Evolutionary conservation across 1,140 invertebrate genomes (phyloP).

Genomic region (Drosophila tani): DNA sequence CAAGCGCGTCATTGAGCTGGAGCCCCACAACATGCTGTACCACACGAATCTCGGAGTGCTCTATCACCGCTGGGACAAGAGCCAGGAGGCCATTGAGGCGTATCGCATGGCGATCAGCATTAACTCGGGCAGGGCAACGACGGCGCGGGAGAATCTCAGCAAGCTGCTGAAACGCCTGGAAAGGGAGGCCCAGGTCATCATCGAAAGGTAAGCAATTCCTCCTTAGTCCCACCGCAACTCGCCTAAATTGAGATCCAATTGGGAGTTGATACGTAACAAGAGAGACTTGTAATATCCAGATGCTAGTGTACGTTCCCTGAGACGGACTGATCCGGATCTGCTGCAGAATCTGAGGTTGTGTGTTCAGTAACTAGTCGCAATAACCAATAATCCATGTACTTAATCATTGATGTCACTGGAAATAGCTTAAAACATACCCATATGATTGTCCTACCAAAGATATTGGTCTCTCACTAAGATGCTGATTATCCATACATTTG

Average conservation of each 20-base stretch:
- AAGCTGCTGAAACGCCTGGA: conserved; percentile 67
- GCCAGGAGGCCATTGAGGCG: conserved; percentile 89
- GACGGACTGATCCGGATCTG: neutral
- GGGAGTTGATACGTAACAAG: neutral
- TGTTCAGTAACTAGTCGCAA: conserved; percentile 23
- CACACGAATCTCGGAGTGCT: conserved; percentile 95
- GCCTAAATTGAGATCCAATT: neutral
- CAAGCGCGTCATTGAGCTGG: conserved; percentile 89
- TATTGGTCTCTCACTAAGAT: no score
- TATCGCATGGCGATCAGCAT: conserved; percentile 89
- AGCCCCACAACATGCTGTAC: conserved; percentile 90
- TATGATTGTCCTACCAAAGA: neutral
- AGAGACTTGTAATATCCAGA: neutral
- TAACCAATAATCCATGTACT: conserved; percentile 1
- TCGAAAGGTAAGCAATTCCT: conserved; percentile 9
- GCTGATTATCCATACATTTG: no score
- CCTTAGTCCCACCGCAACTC: conserved; percentile 3
- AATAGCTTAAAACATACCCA: neutral
- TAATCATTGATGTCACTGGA: conserved; percentile 1
- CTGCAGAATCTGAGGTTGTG: conserved; percentile 23
- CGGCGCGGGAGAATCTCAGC: conserved; percentile 71
- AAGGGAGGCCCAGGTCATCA: conserved; percentile 39
- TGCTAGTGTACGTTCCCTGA: neutral
- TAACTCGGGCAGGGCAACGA: conserved; percentile 54
- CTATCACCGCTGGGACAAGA: conserved; percentile 96